Conservation (phyloP, 1,140 invertebrate species). For the Globodera rostochiensis region DNA sequence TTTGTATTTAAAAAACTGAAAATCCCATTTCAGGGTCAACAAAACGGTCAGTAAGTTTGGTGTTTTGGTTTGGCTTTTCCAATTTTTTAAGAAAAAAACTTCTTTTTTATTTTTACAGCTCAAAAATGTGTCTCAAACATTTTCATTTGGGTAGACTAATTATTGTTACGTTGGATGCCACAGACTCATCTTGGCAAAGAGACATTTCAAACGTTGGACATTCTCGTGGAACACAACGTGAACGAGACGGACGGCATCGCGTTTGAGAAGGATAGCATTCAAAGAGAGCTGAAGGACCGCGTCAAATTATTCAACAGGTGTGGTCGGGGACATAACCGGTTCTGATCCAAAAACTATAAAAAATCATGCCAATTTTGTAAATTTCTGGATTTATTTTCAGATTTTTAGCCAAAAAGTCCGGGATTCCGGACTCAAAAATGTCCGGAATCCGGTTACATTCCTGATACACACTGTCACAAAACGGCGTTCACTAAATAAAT, state of each 20-base stretch:
- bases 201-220: slow-evolving; percentile 7
- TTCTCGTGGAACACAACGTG: neutral
- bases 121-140: neutral
- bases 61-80: neutral
- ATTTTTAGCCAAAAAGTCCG: too few relatives aligned
- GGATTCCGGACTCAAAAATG: too few relatives aligned
- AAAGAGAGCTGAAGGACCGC: neutral
- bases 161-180: neutral
- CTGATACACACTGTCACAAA: too few relatives aligned
- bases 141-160: neutral
- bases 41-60: slow-evolving; percentile 14
- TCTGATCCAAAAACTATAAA: too few relatives aligned
- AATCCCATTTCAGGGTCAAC: neutral
- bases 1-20: too few relatives aligned
- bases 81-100: neutral
- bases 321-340: too few relatives aligned
- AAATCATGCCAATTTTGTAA: too few relatives aligned
- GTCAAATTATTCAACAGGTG: neutral
- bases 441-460: too few relatives aligned
- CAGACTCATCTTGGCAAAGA: neutral
- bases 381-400: too few relatives aligned
- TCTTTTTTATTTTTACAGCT: too few relatives aligned
- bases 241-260: slow-evolving; percentile 1
- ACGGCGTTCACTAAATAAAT: too few relatives aligned
- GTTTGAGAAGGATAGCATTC: neutral